A percentile compares a stretch with the other conserved stretches of the same genome.
Evolutionary conservation across 1,140 invertebrate genomes (phyloP).

Genomic region (Adelges cooleyi): DNA sequence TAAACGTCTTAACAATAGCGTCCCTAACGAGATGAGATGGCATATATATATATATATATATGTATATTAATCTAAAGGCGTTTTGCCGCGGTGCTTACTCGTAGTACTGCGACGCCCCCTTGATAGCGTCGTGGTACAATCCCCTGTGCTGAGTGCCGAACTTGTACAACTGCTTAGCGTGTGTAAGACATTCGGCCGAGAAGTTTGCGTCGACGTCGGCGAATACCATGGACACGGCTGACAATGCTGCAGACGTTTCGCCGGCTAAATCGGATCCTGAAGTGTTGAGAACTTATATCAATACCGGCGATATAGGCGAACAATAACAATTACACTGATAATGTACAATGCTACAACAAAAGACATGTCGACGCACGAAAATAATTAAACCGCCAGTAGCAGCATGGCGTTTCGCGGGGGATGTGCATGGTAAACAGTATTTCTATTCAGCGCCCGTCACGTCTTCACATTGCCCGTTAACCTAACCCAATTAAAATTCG

Average conservation of each 20-base stretch:
- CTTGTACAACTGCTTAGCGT: conserved; percentile 47
- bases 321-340: no score
- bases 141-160: conserved; percentile 47
- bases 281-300: conserved; percentile 1
- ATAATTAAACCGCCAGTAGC: no score
- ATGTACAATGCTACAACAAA: no score
- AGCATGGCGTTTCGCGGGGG: no score
- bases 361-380: no score
- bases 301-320: no score
- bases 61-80: no score
- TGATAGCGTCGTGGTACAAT: conserved; percentile 47
- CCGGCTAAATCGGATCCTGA: conserved; percentile 50
- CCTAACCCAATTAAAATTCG: no score
- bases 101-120: conserved; percentile 44
- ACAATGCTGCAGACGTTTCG: conserved; percentile 50
- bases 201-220: conserved; percentile 41
- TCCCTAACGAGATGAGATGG: neutral
- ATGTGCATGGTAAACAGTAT: no score
- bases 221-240: conserved; percentile 46
- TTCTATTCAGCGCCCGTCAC: no score
- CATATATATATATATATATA: no score
- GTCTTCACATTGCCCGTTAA: no score
- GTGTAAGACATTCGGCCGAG: conserved; percentile 41
- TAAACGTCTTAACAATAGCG: neutral
- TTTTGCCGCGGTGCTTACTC: conserved; percentile 40